Evolutionary conservation across 2,797 vertebrate species (phyloP).

Genomic region (Linurgus olivaceus): DNA sequence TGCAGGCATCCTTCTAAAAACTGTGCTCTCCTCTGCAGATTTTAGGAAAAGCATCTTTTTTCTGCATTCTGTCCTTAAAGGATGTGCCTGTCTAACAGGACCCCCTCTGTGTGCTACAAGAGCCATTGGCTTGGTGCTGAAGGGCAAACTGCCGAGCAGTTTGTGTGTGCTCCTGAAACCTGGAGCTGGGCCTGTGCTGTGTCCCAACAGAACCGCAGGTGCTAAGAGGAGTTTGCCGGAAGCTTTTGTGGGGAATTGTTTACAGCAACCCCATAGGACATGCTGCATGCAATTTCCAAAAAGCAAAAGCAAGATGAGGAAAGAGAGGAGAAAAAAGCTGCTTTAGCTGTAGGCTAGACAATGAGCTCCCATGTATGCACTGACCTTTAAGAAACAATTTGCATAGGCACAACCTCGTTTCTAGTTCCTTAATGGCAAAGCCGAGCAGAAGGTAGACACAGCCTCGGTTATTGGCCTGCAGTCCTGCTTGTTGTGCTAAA

Average conservation of each 20-base stretch:
- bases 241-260: neutral
- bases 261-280: neutral
- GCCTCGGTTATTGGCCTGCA: neutral
- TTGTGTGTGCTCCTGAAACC: neutral
- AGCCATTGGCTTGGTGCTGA: neutral
- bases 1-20: neutral
- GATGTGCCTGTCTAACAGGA: neutral
- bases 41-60: neutral
- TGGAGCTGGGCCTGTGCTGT: neutral
- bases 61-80: neutral
- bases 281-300: neutral
- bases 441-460: neutral
- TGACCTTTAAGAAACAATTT: neutral
- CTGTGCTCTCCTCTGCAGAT: neutral
- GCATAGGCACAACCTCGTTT: neutral
- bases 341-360: neutral
- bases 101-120: neutral
- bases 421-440: neutral
- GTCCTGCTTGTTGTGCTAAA: neutral
- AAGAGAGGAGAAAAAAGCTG: neutral
- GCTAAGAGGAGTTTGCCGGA: neutral
- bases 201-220: fast-evolving
- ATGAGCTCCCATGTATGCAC: neutral
- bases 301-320: no score
- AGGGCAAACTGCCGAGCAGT: neutral